A percentile compares a stretch with the other conserved stretches of the same genome.
Conservation (phyloP, 2,888 invertebrate species). For the Caenorhabditis parvicauda region DNA sequence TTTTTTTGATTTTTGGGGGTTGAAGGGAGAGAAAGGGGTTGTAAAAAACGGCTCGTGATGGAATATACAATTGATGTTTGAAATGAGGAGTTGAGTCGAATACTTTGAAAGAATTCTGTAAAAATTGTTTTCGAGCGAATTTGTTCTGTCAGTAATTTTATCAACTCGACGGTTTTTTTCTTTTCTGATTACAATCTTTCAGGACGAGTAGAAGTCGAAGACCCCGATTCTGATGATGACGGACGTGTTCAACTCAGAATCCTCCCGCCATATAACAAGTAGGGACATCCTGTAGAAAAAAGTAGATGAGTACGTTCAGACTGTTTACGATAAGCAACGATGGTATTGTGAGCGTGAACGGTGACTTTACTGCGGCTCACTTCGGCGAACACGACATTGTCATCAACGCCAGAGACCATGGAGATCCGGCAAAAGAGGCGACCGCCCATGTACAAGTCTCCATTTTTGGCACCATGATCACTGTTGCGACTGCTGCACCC, state of each 20-base stretch:
- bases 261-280: conserved; percentile 54
- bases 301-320: no score
- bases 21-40: no score
- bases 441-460: conserved; percentile 79
- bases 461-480: conserved; percentile 51
- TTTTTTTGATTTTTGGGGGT: no score
- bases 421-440: conserved; percentile 85
- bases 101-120: no score
- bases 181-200: no score
- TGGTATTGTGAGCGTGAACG: conserved; percentile 54
- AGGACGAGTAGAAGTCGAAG: conserved; percentile 63
- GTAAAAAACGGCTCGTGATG: no score
- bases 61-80: no score
- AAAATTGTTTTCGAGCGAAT: no score
- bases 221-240: conserved; percentile 88
- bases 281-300: neutral
- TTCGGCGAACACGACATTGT: conserved; percentile 53
- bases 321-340: conserved; percentile 51
- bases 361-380: conserved; percentile 54
- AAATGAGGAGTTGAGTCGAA: no score
- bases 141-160: no score
- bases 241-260: conserved; percentile 81
- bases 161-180: neutral
- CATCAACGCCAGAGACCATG: conserved; percentile 74
- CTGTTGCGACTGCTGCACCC: conserved; percentile 43